Conservation (phyloP, 2,797 vertebrate genomes). For the Champsocephalus gunnari region DNA sequence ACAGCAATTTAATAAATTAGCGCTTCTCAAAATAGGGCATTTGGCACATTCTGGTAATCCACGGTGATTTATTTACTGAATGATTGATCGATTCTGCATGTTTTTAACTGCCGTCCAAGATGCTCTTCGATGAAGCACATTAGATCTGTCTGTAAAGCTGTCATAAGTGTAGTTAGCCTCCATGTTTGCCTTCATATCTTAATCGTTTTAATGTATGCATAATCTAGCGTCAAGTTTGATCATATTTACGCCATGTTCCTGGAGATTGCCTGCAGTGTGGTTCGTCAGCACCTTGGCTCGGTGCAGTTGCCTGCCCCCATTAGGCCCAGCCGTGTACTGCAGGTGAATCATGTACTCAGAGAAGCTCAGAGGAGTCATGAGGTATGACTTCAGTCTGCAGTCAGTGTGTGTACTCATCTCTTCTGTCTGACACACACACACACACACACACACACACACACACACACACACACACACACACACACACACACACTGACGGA, state of each 20-base stretch:
- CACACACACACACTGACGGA: not conserved
- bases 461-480: too few species aligned
- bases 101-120: slow-evolving; percentile 12
- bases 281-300: slow-evolving; percentile 15
- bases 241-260: slow-evolving; percentile 39
- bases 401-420: slow-evolving; percentile 6
- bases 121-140: slow-evolving; percentile 34
- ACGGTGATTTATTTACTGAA: slow-evolving; percentile 60
- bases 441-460: too few species aligned
- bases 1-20: slow-evolving; percentile 26
- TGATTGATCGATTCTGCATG: slow-evolving; percentile 48
- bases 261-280: slow-evolving; percentile 34
- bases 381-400: not conserved
- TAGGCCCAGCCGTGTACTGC: slow-evolving; percentile 63
- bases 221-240: slow-evolving; percentile 32
- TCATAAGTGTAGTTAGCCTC: slow-evolving; percentile 8
- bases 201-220: slow-evolving; percentile 48
- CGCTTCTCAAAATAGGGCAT: slow-evolving; percentile 39
- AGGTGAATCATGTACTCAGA: slow-evolving; percentile 16
- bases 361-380: not conserved
- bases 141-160: slow-evolving; percentile 29
- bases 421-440: not conserved
- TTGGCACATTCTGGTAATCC: slow-evolving; percentile 55
- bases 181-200: slow-evolving; percentile 25
- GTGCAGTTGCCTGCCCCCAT: slow-evolving; percentile 72